These are phyloP conservation scores for Merodon equestris DNA, from an alignment of 2,888 invertebrate species.

Conservation along the genomic window DNA sequence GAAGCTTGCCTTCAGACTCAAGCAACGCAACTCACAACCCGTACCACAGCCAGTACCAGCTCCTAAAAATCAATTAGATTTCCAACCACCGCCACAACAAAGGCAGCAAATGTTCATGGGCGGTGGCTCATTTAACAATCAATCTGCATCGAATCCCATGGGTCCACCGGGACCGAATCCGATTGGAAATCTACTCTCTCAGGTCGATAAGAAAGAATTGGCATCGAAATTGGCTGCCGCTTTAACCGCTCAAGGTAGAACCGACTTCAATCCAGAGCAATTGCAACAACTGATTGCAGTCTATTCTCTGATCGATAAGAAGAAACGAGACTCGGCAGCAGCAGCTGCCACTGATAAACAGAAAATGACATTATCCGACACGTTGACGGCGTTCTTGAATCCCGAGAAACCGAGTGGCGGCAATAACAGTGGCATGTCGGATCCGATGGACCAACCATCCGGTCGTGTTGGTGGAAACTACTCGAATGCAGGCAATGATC, in stretches of 20 bases:
- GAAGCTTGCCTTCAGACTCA: slow-evolving; percentile 80
- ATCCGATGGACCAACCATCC: slow-evolving; percentile 1
- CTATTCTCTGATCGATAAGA: slow-evolving; percentile 78
- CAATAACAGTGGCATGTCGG: slow-evolving; percentile 11
- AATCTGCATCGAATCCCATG: slow-evolving; percentile 7
- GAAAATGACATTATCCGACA: slow-evolving; percentile 71
- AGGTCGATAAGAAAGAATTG: slow-evolving; percentile 79
- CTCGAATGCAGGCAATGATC: slow-evolving; percentile 32
- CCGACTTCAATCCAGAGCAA: slow-evolving; percentile 88
- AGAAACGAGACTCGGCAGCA: slow-evolving; percentile 70
- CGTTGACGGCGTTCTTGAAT: slow-evolving; percentile 70
- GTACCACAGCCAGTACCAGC: slow-evolving; percentile 54
- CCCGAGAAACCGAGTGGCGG: slow-evolving; percentile 30
- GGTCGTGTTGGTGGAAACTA: slow-evolving; percentile 34
- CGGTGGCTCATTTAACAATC: neutral
- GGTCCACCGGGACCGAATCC: neutral
- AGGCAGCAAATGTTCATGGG: neutral
- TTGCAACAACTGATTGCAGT: slow-evolving; percentile 89
- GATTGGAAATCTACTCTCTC: slow-evolving; percentile 53
- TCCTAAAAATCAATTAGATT: slow-evolving; percentile 31
- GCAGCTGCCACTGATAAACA: slow-evolving; percentile 46
- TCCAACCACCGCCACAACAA: neutral
- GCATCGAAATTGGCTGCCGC: slow-evolving; percentile 88
- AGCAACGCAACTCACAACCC: slow-evolving; percentile 75
- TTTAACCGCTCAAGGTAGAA: slow-evolving; percentile 89